Evolutionary conservation across 2,888 invertebrate species (phyloP).

Genomic region (Conchocele bisecta): DNA sequence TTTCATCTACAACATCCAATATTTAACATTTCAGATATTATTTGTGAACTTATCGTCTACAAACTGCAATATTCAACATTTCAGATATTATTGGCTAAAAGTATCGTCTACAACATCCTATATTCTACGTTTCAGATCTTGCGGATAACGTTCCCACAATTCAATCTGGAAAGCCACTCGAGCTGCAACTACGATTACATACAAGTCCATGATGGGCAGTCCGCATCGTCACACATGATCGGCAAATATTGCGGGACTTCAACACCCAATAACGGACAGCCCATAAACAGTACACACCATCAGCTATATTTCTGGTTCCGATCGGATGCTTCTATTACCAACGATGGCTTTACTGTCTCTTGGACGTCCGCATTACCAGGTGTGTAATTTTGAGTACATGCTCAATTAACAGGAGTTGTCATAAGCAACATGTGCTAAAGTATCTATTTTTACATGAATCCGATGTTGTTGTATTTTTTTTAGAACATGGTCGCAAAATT

Average conservation of each 20-base stretch:
- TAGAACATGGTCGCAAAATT: too few species aligned
- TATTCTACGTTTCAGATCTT: slow-evolving; percentile 85
- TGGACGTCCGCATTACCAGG: slow-evolving; percentile 88
- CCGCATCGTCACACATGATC: slow-evolving; percentile 87
- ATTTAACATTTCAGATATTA: too few species aligned
- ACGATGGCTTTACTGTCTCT: slow-evolving; percentile 89
- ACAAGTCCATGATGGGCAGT: slow-evolving; percentile 93
- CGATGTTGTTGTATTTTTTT: too few species aligned
- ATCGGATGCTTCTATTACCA: slow-evolving; percentile 87
- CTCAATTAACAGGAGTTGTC: too few species aligned
- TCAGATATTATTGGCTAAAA: too few species aligned
- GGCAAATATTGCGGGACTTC: slow-evolving; percentile 89
- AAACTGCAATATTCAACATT: too few species aligned
- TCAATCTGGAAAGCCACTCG: slow-evolving; percentile 87
- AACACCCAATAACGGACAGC: slow-evolving; percentile 88
- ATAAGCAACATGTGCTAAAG: too few species aligned
- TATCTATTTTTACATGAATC: too few species aligned
- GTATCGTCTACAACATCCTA: too few species aligned
- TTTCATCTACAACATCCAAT: too few species aligned
- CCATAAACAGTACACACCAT: slow-evolving; percentile 90
- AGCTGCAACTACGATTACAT: slow-evolving; percentile 84
- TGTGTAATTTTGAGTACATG: too few species aligned
- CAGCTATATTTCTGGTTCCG: slow-evolving; percentile 91
- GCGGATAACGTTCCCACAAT: slow-evolving; percentile 90
- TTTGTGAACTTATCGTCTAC: too few species aligned